phyloP scores from a whole-genome alignment of 53 echinoderm and acorn worm genomes.

The Astropecten irregularis region DNA sequence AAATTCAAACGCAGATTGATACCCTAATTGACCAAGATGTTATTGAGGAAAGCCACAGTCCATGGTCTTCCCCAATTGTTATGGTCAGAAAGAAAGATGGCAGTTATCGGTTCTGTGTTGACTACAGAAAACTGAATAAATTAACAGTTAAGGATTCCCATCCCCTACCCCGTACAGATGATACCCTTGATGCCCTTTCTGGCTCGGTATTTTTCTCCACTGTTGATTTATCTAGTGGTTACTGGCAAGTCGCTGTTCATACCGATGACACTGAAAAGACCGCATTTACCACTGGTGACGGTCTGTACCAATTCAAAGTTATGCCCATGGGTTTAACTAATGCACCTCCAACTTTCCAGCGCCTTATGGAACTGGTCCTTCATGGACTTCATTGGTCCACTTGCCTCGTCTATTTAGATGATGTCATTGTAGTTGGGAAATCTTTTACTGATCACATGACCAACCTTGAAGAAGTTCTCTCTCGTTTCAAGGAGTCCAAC shows the following conservation, averaged over 20 bases:
- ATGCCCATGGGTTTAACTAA: conserved; percentile 80
- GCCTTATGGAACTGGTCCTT: conserved; percentile 68
- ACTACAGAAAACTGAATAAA: conserved; percentile 66
- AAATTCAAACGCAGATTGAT: conserved; percentile 62
- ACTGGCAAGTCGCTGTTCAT: conserved; percentile 78
- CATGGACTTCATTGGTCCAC: conserved; percentile 57
- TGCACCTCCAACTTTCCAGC: conserved; percentile 68
- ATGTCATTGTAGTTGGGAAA: conserved; percentile 64
- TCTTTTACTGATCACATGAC: conserved; percentile 57
- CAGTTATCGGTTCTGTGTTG: conserved; percentile 66
- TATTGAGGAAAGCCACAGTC: conserved; percentile 68
- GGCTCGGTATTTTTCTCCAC: conserved; percentile 62
- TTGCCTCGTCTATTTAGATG: conserved; percentile 69
- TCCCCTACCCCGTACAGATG: conserved; percentile 79
- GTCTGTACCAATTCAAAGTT: conserved; percentile 71
- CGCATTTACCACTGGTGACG: conserved; percentile 60
- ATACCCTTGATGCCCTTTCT: conserved; percentile 74
- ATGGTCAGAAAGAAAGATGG: conserved; percentile 73
- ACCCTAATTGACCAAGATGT: conserved; percentile 46
- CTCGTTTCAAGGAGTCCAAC: neutral
- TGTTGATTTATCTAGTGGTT: conserved; percentile 74
- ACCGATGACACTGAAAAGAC: conserved; percentile 59
- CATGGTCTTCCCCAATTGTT: conserved; percentile 72
- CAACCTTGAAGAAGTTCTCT: conserved; percentile 52
- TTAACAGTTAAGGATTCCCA: conserved; percentile 68